Evolutionary conservation across 2,888 invertebrate genomes (phyloP), one percentile per base, ranked within the genome.

Genomic region (Gnatocerus cornutus): DNA sequence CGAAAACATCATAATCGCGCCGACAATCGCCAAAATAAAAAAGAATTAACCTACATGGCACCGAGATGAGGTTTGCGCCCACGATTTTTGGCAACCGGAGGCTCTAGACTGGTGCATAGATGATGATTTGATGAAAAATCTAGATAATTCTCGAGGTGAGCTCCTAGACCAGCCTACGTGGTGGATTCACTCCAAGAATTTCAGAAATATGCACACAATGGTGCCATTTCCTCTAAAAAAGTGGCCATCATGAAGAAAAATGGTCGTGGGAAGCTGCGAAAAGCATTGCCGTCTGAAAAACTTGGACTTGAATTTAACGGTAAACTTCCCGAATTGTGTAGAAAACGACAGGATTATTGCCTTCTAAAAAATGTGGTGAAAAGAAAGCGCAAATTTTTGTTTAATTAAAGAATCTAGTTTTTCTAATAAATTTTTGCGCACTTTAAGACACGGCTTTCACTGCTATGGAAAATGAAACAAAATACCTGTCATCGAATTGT

Each of bases 1-100:
- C 27, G 39, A 61, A 61, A 61, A 61, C 48, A 61, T 53, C 39
- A 63, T 43, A 63, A 53, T 53, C 53, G 30, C 52, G 27, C 45
- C 21, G 29, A 53, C 41, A 63, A 63, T 63, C 63, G 37, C 33
- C 37, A 52, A 63, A 63, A 63, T 63, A 56, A 65, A 65, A 65
- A 46, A 55, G 27, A 67, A 58, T 67, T 67, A 67, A 67, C 66
- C 66, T 59, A 67, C 30, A 67, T 67, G 66, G 56, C 58, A 64
- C 21, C 21, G 48, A 58, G 29, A 56, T 39, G 58, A 29, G 21
- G 48, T 50, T 39, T 53, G 12, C 56, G 56, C 65, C 65, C 37
- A 65, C 65, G 56, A 16, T 12, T 59, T 63, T 67, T 67, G 66
- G 66, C 66, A 66, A 56, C 39, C 10, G 4, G 1, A 1, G 27